Base-by-base conservation (phyloP, 2,888 invertebrate species). In the Patella pellucida region DNA sequence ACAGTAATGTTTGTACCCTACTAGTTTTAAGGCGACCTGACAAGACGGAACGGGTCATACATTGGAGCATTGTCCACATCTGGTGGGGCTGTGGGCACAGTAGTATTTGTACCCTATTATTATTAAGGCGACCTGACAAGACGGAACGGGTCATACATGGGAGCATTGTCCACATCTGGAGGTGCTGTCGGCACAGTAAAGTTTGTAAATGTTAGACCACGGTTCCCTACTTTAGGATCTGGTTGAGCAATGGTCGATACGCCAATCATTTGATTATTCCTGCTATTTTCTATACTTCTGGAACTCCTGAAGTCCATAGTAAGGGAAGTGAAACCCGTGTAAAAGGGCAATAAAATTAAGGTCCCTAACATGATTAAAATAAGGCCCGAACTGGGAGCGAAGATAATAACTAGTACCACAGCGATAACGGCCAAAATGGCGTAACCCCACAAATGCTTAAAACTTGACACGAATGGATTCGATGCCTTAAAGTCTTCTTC, bases 361-460 rank as follows among this genome's bases (percentile, higher is more conserved):
- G 87, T 85, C 5, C 77, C 76, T 19, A 87, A 73, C 86, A 88
- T 84, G 7, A 85, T 79, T 19, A 85, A 54, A 41, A 85, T 76
- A 15, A 87, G 68, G 71, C 83, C 76, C 14, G 85, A 83, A 51
- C 82, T 75, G 16, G 79, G 75, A 3, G 83, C 70, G 74, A 85
- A 86, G 27, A 87, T 50, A 1, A 81, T 74, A 19, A 86, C 84
- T 23, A 86, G 72, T 31, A 85, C 75, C 23, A 82, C 81, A 62
- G 77, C 41, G 11, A 85, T 74, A 16, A 84, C 31, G 16, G 87
- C 81, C 52, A 86, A 83, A 3, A 84, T 27, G 41, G 84, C 83
- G 75, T 88, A 88, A n/a, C 84, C 86, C 87, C 87, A 87, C 19
- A 87, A 74, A 77, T 88, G 86, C 68, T 83, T 82, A 9, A 87